phyloP scores from a whole-genome alignment of 2,113 vertebrate species.

The Equus przewalskii region DNA sequence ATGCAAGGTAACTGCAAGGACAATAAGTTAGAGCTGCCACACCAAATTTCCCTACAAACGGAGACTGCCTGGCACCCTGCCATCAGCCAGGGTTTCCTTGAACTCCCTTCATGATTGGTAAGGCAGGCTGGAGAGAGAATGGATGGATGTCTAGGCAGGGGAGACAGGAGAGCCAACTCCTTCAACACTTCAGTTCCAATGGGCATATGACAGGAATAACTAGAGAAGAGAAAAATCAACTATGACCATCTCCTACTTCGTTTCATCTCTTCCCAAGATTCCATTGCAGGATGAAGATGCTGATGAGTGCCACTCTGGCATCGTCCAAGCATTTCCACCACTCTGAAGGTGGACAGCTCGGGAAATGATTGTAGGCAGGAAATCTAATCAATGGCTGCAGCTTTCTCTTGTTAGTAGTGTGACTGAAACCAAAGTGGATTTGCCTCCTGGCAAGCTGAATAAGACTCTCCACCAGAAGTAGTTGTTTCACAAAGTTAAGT shows the following conservation, averaged over 20 bases:
- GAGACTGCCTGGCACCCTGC: not conserved
- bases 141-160: not conserved
- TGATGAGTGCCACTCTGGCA: not conserved
- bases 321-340: not conserved
- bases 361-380: not conserved
- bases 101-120: not conserved
- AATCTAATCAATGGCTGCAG: not conserved
- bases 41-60: constrained; percentile 25
- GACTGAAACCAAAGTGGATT: too few species aligned
- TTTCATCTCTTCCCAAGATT: not conserved
- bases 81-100: constrained; percentile 18
- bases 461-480: too few species aligned
- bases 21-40: constrained; percentile 55
- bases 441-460: too few species aligned
- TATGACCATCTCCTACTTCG: not conserved
- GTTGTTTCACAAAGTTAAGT: too few species aligned
- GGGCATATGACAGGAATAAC: not conserved
- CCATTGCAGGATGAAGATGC: not conserved
- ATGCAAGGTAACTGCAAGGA: constrained; percentile 36
- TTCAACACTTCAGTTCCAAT: not conserved
- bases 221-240: not conserved
- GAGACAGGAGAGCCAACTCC: not conserved
- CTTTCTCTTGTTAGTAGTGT: not conserved
- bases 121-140: not conserved
- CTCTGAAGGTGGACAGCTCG: not conserved